Evolutionary conservation across 2,113 vertebrate genomes (phyloP), one percentile per base, ranked within the genome.

Genomic region (Anarhynchus alexandrinus): DNA sequence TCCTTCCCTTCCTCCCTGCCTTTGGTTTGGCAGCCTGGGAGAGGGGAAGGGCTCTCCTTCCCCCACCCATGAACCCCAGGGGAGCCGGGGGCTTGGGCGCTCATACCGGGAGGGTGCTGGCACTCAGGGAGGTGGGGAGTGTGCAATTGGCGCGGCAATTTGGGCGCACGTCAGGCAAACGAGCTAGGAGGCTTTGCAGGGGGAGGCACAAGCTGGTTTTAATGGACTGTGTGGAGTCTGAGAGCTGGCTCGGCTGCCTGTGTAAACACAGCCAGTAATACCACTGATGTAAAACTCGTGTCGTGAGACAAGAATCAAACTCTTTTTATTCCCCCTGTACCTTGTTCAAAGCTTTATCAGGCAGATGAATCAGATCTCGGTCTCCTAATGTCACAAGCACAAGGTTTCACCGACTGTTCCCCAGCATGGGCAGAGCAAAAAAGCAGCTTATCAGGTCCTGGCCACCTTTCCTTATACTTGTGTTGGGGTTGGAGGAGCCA

Each of bases 331-430:
- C 47, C 57, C 26, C 23, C 42, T 6, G 1, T 65, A 69, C 78
- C 54, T 93, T 91, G 84, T 95, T 94, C 89, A 87, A 72, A 93
- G 73, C 82, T 87, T 96, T 97, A 97, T 97, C 86, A 52, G 67
- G 36, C 58, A 93, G 66, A 78, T 72, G 52, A 89, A 86, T 90
- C 82, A 90, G 72, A 84, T 79, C 62, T 74, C 6, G 6, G n/a
- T 15, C 73, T 93, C 80, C 62, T 74, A 85, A 87, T 55, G 40
- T 51, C 90, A 67, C 42, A 49, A 92, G 70, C 8, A 0, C n/a
- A 43, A 34, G 13, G 10, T 82, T 79, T 87, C 11, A 6, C 64
- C 26, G 5, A 84, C 77, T 59, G 38, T n/a, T 91, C 27, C 81
- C 51, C 49, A 45, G 29, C 0, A 2, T 0, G 1, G 43, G 51